phyloP scores from a whole-genome alignment of 2,113 vertebrate species.

The Gracilinanus agilis region DNA sequence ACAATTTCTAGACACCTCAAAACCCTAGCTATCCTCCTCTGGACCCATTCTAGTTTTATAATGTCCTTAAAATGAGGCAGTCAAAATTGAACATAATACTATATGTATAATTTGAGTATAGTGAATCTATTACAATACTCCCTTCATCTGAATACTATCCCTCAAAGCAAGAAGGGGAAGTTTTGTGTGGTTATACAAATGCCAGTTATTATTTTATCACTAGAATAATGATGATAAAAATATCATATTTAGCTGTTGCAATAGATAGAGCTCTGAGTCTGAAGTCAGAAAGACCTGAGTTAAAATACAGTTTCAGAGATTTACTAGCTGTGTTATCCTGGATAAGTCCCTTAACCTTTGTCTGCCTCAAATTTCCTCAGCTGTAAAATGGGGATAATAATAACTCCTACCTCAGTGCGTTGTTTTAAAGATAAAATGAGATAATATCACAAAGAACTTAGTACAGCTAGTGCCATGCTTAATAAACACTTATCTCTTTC shows the following conservation, averaged over 20 bases:
- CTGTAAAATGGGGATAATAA: no score
- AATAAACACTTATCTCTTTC: no score
- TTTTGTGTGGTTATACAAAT: not conserved
- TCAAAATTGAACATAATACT: not conserved
- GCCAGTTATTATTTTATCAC: not conserved
- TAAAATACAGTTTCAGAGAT: no score
- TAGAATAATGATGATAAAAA: not conserved
- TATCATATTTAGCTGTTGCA: not conserved
- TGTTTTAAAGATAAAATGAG: no score
- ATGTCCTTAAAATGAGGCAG: not conserved
- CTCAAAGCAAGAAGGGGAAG: not conserved
- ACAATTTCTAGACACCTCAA: not conserved
- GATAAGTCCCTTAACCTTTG: no score
- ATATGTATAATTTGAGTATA: not conserved
- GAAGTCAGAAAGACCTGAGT: no score
- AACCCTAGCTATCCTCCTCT: not conserved
- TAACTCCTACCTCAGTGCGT: no score
- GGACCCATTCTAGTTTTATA: not conserved
- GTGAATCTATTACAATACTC: not conserved
- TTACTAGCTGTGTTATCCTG: no score
- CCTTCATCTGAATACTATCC: not conserved
- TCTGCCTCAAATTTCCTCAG: no score
- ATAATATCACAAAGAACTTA: no score
- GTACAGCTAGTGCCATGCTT: no score
- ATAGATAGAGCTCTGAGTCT: no score